Evolutionary conservation across 2,113 vertebrate genomes (phyloP).

Genomic region (Nesoenas mayeri): DNA sequence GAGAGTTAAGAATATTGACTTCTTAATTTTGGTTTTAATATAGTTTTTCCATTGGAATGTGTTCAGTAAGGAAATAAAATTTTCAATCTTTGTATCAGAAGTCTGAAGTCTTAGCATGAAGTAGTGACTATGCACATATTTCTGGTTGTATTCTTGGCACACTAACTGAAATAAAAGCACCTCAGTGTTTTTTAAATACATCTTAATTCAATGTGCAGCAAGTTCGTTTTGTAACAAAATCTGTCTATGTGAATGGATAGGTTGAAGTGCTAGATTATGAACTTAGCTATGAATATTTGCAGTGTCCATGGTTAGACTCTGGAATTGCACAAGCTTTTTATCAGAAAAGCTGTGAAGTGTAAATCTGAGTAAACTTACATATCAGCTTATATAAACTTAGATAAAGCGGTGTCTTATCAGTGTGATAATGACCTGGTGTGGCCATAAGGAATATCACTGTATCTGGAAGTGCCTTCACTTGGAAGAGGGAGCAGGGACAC

Average conservation of each 20-base stretch:
- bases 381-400: neutral
- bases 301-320: neutral
- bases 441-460: rapidly evolving
- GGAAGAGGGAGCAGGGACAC: neutral
- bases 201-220: neutral
- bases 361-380: neutral
- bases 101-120: neutral
- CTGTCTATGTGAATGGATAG: neutral
- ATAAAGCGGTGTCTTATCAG: neutral
- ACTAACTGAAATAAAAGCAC: neutral
- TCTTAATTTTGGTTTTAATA: neutral
- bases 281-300: neutral
- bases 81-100: constrained; percentile 8
- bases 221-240: neutral
- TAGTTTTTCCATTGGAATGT: neutral
- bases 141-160: neutral
- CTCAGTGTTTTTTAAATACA: neutral
- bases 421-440: neutral
- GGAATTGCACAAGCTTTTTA: neutral
- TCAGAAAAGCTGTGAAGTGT: neutral
- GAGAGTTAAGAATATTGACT: neutral
- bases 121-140: neutral
- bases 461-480: neutral
- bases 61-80: neutral
- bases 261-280: neutral